Percentiles rank a stretch among this genome's conserved stretches.
Evolutionary conservation across 2,797 vertebrate species (phyloP).

Genomic region (Somateria mollissima): DNA sequence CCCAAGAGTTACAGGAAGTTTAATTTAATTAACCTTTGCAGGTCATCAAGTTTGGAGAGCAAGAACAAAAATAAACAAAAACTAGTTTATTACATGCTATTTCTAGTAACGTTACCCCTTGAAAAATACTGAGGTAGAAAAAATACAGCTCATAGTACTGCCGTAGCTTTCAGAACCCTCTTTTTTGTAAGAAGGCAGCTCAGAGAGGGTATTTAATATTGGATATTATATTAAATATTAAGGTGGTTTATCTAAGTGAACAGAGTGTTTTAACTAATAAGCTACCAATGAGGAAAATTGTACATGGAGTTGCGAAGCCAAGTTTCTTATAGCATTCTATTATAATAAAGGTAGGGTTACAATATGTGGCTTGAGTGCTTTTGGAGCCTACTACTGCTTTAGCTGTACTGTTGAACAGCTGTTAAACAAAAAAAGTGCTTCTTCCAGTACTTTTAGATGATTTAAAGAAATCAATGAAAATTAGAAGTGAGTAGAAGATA

Average conservation of each 20-base stretch:
- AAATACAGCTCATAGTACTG: not conserved
- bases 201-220: not conserved
- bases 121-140: not conserved
- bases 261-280: not conserved
- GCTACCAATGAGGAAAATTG: not conserved
- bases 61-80: not conserved
- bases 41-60: not conserved
- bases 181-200: not conserved
- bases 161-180: not conserved
- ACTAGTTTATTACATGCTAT: not conserved
- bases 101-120: not conserved
- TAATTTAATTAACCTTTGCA: not conserved
- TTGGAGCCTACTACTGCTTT: slow-evolving; percentile 23
- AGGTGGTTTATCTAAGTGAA: not conserved
- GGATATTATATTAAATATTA: not conserved
- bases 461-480: slow-evolving; percentile 37
- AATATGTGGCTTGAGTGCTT: slow-evolving; percentile 6
- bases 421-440: not conserved
- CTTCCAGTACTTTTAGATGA: slow-evolving; percentile 17
- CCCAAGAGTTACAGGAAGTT: not conserved
- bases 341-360: not conserved
- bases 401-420: slow-evolving; percentile 48
- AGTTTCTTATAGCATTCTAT: slow-evolving; percentile 52
- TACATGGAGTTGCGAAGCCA: slow-evolving; percentile 37
- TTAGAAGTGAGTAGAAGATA: slow-evolving; percentile 44